Percentiles rank a stretch among this genome's conserved stretches.
These are phyloP conservation scores for Microcebus tavaratra DNA, from an alignment of 2,113 vertebrate species.

Conservation along the genomic window DNA sequence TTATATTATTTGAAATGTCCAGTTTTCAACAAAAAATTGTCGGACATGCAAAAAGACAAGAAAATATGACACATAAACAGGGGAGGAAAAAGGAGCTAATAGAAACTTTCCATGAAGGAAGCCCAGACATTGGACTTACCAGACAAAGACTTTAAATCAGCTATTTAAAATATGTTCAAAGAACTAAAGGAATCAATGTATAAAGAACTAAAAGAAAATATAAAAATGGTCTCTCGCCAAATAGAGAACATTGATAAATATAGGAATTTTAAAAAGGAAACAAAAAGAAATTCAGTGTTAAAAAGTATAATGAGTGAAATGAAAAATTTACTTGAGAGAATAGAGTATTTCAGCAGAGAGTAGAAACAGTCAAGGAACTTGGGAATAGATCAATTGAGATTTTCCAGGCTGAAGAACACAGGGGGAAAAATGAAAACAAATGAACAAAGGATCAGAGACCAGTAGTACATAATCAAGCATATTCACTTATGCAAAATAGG, in stretches of 20 bases:
- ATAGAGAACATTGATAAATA: background rate
- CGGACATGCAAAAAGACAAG: background rate
- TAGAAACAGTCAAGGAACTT: background rate
- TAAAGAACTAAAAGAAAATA: background rate
- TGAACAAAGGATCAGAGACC: background rate
- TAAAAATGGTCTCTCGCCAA: background rate
- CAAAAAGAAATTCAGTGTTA: background rate
- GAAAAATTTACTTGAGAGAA: background rate
- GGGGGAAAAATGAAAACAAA: background rate
- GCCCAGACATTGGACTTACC: background rate
- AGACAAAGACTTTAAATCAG: background rate
- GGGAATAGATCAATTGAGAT: background rate
- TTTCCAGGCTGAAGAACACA: background rate
- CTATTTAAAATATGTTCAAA: background rate
- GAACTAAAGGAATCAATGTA: background rate
- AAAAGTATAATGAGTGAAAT: background rate
- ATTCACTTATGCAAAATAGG: background rate
- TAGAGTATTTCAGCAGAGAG: background rate
- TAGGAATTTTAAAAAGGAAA: background rate
- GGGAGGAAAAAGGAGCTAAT: background rate
- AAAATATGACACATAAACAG: background rate
- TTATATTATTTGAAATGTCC: background rate
- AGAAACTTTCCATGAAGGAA: background rate
- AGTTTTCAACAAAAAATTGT: background rate
- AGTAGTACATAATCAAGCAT: background rate